These are phyloP conservation scores for Diploscapter pachys DNA, from an alignment of 1,140 invertebrate species.

Conservation along the genomic window DNA sequence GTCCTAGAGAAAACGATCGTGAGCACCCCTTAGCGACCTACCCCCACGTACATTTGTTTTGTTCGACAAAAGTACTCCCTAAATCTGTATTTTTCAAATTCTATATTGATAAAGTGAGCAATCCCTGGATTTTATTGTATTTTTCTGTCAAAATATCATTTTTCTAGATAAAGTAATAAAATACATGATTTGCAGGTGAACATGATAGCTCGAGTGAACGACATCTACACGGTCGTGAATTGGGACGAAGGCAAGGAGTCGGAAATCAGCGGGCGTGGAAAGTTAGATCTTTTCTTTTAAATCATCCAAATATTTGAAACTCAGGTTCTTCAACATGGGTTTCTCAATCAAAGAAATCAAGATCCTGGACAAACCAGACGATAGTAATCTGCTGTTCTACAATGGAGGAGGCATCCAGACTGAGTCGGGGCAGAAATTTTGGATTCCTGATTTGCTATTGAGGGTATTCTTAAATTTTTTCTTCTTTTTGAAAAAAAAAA, in stretches of 20 bases:
- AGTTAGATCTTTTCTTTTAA: conserved; percentile 4
- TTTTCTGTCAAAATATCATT: no score
- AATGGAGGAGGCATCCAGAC: conserved; percentile 18
- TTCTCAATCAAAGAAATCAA: conserved; percentile 33
- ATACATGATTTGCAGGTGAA: conserved; percentile 21
- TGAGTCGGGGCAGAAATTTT: conserved; percentile 5
- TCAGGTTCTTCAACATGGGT: conserved; percentile 33
- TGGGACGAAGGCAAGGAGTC: conserved; percentile 27
- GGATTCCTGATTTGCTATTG: conserved; percentile 8
- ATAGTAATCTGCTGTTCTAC: conserved; percentile 2
- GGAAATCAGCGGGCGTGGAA: conserved; percentile 3
- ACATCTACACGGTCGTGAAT: conserved; percentile 21
- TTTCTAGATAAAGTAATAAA: conserved; percentile 4
- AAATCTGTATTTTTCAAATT: no score
- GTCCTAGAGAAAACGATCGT: no score
- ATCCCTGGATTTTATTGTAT: no score
- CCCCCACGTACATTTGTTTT: no score
- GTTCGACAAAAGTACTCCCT: no score
- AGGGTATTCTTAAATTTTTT: conserved; percentile 8
- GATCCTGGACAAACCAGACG: conserved; percentile 15
- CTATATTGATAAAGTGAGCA: no score
- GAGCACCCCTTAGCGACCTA: no score
- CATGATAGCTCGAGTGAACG: conserved; percentile 34
- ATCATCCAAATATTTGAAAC: neutral
- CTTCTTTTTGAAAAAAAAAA: neutral